Evolutionary conservation across 2,888 invertebrate species (phyloP).

Genomic region (Atethmia centrago): DNA sequence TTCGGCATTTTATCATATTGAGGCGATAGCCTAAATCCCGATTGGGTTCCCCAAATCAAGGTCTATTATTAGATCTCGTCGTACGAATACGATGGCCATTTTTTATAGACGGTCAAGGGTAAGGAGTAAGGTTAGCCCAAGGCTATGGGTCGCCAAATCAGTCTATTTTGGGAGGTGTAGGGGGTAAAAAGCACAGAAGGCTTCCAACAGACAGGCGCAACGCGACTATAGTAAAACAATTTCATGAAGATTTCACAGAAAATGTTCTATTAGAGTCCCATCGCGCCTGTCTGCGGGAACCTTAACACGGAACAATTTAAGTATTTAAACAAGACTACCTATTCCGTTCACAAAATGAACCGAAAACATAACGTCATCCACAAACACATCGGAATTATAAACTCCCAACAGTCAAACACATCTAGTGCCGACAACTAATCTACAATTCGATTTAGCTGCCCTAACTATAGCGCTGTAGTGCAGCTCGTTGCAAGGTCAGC

Average conservation of each 20-base stretch:
- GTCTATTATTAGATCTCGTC: not conserved
- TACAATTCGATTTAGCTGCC: constrained; percentile 52
- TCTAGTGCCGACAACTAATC: constrained; percentile 53
- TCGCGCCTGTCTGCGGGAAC: no score
- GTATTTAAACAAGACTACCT: constrained; percentile 17
- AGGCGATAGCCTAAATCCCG: not conserved
- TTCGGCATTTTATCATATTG: not conserved
- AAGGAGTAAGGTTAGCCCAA: not conserved
- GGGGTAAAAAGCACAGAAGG: not conserved
- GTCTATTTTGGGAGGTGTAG: not conserved
- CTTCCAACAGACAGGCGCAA: no score
- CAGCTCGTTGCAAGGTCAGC: constrained; percentile 50
- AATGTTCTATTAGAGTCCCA: no score
- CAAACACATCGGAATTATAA: constrained; percentile 29
- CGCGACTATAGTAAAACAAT: no score
- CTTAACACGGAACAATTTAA: not conserved
- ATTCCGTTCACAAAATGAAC: not conserved
- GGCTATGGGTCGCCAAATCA: not conserved
- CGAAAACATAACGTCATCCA: not conserved
- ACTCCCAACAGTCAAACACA: constrained; percentile 25
- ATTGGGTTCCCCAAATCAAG: not conserved
- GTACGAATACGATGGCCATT: not conserved
- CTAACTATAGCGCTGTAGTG: constrained; percentile 29
- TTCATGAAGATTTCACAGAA: no score
- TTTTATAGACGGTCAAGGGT: constrained; percentile 2